Conservation (phyloP, 2,797 vertebrate genomes). For the Sebastes melanostomus region DNA sequence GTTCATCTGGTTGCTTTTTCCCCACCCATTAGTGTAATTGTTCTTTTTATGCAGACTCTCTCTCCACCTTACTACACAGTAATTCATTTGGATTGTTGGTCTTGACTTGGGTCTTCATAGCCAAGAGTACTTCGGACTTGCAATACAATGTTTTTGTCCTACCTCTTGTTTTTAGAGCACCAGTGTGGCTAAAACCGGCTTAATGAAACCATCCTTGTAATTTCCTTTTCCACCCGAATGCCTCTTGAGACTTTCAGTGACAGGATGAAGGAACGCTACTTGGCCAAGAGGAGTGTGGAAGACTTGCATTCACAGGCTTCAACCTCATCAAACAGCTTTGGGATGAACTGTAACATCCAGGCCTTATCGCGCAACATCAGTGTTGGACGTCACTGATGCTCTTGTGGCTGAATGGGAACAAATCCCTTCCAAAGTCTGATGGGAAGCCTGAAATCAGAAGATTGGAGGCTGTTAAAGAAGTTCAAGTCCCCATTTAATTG, state of each 20-base stretch:
- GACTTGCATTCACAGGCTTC: not conserved
- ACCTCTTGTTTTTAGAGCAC: not conserved
- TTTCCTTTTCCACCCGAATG: not conserved
- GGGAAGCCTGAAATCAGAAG: not conserved
- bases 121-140: not conserved
- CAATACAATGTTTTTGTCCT: not conserved
- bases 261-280: not conserved
- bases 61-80: too few species aligned
- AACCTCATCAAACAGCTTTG: not conserved
- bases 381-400: not conserved
- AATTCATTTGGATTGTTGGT: not conserved
- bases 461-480: not conserved
- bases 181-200: not conserved
- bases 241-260: not conserved
- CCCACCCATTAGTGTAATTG: too few species aligned
- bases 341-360: not conserved
- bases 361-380: not conserved
- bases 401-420: not conserved
- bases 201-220: not conserved
- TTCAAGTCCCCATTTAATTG: not conserved
- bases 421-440: not conserved
- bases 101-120: not conserved
- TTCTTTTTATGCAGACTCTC: too few species aligned
- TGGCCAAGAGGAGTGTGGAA: not conserved
- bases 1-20: too few species aligned